Base-by-base conservation (phyloP, 2,888 invertebrate genomes). In the Chymomyza amoena region DNA sequence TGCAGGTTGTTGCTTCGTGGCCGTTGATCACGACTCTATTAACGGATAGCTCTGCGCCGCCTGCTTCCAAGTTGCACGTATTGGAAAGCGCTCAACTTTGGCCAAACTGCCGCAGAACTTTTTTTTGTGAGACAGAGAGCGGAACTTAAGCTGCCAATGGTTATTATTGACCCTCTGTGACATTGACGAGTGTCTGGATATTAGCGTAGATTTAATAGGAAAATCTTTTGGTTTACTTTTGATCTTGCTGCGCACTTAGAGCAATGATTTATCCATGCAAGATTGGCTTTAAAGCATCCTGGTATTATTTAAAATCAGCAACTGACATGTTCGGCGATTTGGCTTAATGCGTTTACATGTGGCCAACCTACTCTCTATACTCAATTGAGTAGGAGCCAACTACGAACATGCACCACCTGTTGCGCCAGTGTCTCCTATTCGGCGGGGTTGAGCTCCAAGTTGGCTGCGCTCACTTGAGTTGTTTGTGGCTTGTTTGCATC, bases 11-110 rank as follows among this genome's bases (percentile, higher is more conserved):
- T 18, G 68, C 67, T 79, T 87, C 88, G 89, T 90, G 90, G 80
- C 72, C 66, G 77, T 74, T 76, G 87, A 88, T 90, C 90, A 90
- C 90, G 90, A 89, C 88, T 90, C 81, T 87, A 88, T 89, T 88
- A 88, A 86, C 72, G 63, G 68, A 18, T 51, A 25, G 59, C 57
- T 54, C 20, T 10, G n/a, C 20, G 15, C 51, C 39, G 20, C n/a
- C 13, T 36, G 45, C 62, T 28, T 51, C 45, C 50, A 50, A 62
- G 62, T 51, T 16, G n/a, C 59, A 32, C 32, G 32, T 32, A 32
- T 32, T 32, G 32, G 32, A 32, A 32, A 32, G 32, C 32, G 32
- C 16, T 60, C 60, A 36, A 36, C 16, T 60, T 36, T 9, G 16
- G 36, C 60, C 5, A 25, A 16, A 7, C 60, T 45, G 32, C 32